These are phyloP conservation scores for Anguilla obscura DNA, from an alignment of 2,797 vertebrate genomes.

Conservation along the genomic window DNA sequence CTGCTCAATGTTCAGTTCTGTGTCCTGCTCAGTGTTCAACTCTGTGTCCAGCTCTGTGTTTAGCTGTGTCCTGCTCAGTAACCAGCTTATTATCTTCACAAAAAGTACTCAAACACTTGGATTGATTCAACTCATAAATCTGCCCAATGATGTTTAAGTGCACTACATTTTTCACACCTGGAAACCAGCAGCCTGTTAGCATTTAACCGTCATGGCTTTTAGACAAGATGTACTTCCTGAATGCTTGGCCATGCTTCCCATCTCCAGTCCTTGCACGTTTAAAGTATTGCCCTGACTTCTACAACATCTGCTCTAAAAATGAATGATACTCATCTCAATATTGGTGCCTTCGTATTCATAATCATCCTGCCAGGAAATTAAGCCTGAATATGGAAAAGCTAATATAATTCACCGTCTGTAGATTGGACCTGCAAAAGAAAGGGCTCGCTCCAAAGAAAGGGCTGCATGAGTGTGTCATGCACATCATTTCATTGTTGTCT, in stretches of 20 bases:
- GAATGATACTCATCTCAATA: neutral
- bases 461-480: neutral
- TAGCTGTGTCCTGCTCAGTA: neutral
- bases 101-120: neutral
- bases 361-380: constrained; percentile 3
- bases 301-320: neutral
- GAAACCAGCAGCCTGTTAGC: neutral
- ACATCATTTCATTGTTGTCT: neutral
- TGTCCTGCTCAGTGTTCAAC: neutral
- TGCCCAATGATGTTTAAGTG: neutral
- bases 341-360: neutral
- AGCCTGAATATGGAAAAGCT: neutral
- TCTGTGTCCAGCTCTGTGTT: neutral
- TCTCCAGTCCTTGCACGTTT: neutral
- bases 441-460: neutral
- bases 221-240: neutral
- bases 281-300: neutral
- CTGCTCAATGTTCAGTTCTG: too few relatives aligned
- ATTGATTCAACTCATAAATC: neutral
- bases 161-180: neutral
- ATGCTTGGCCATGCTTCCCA: neutral
- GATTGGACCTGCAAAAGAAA: neutral
- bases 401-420: neutral
- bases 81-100: neutral
- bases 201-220: neutral